Evolutionary conservation across 2,888 invertebrate genomes (phyloP), one percentile per base, ranked within the genome.

Genomic region (Pantelozetes paolii): DNA sequence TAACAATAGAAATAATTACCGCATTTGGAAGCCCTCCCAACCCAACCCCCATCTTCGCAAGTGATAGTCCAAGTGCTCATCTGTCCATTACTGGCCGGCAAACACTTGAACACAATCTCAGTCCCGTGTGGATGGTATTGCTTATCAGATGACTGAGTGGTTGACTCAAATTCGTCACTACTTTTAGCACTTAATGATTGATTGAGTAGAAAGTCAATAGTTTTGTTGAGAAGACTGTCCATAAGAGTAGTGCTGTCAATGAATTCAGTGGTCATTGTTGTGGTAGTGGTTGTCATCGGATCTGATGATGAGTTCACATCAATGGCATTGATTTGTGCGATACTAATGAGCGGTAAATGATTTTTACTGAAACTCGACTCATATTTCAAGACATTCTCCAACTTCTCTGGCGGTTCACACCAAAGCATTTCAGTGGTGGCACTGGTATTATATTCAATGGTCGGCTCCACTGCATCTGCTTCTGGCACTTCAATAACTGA

Each of bases 21-120:
- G 70, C 73, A 73, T n/a, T 69, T 45, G n/a, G 73, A 87, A 71
- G 90, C 89, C 79, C 89, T 86, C 28, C 91, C 92, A 76, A 90
- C 88, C 92, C 92, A 92, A 78, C 86, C 87, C 0, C 92, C 92
- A 79, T 91, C 89, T 80, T 91, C 90, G 79, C 92, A 92, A 74
- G 89, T 87, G 30, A 92, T 88, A 78, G 89, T 89, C 92, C 92
- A 92, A 0, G 90, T 90, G 32, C 89, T 89, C 80, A 89, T 88
- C 82, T 91, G 91, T 0, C 64, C 72, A 15, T 67, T 42, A 5
- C 3, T 13, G 5, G 23, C 67, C 32, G 57, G 59, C 9, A 62
- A n/a, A 81, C 92, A 92, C 79, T 89, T 88, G 82, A 91, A 92
- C 8, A 89, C 89, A 71, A 92, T 89, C 83, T 91, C 90, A 0